Conservation (phyloP, 37 sponge, comb jelly and placozoan genomes). For the Oopsacas minuta region DNA sequence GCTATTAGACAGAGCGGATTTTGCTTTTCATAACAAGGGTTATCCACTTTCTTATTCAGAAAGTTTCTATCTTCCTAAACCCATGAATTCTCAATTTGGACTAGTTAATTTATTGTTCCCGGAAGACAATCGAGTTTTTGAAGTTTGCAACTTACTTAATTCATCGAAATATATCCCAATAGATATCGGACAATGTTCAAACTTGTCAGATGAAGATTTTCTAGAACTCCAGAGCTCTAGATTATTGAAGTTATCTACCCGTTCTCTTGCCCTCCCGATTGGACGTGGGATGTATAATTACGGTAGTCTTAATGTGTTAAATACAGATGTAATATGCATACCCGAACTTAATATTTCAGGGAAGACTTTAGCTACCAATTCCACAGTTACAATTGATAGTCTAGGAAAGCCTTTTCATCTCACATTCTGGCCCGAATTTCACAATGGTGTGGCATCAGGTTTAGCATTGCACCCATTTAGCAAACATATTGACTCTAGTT, state of each 20-base stretch:
- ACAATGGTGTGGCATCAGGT: constrained; percentile 96
- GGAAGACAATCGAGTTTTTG: constrained; percentile 49
- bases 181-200: constrained; percentile 54
- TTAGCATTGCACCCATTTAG: constrained; percentile 26
- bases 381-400: constrained; percentile 56
- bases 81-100: background rate
- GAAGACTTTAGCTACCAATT: constrained; percentile 25
- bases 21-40: background rate
- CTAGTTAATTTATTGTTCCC: constrained; percentile 28
- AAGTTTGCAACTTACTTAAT: constrained; percentile 45
- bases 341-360: background rate
- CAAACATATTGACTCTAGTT: constrained; percentile 58
- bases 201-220: constrained; percentile 63
- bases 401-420: constrained; percentile 58
- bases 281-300: constrained; percentile 23
- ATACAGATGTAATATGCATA: background rate
- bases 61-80: background rate
- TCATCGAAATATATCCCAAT: constrained; percentile 62
- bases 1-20: background rate
- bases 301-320: background rate
- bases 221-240: constrained; percentile 55
- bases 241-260: constrained; percentile 48
- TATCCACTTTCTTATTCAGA: background rate
- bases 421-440: constrained; percentile 75
- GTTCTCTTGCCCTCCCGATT: constrained; percentile 87